Conservation (phyloP, 2,797 vertebrate genomes). For the Enteromius treurensis region DNA sequence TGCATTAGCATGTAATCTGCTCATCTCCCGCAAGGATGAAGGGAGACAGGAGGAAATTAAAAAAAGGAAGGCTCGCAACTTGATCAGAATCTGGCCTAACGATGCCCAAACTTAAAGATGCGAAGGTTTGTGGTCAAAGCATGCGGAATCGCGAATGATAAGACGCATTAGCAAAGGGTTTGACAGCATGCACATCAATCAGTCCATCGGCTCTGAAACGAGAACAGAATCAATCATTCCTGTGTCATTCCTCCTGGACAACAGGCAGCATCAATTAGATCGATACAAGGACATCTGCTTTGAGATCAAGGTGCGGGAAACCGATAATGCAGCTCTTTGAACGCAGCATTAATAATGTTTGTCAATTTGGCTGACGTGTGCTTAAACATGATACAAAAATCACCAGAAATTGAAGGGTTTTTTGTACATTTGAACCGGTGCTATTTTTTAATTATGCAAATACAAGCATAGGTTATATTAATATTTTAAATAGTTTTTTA, state of each 20-base stretch:
- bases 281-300: constrained; percentile 55
- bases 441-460: neutral
- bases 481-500: neutral
- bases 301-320: constrained; percentile 50
- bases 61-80: neutral
- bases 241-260: constrained; percentile 45
- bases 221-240: constrained; percentile 49
- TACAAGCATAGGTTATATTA: neutral
- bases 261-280: constrained; percentile 43
- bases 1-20: constrained; percentile 48
- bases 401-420: neutral
- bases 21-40: constrained; percentile 22
- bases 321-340: constrained; percentile 36
- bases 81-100: constrained; percentile 5
- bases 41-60: constrained; percentile 25
- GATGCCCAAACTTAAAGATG: neutral
- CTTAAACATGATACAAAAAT: neutral
- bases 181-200: constrained; percentile 28
- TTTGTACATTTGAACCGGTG: neutral
- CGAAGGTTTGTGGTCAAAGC: neutral
- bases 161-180: constrained; percentile 9
- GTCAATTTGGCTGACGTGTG: constrained; percentile 10
- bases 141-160: neutral
- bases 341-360: constrained; percentile 43
- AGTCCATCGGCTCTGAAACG: constrained; percentile 29